Evolutionary conservation across 2,888 invertebrate species (phyloP), one percentile per base, ranked within the genome.

Genomic region (Arge pagana): DNA sequence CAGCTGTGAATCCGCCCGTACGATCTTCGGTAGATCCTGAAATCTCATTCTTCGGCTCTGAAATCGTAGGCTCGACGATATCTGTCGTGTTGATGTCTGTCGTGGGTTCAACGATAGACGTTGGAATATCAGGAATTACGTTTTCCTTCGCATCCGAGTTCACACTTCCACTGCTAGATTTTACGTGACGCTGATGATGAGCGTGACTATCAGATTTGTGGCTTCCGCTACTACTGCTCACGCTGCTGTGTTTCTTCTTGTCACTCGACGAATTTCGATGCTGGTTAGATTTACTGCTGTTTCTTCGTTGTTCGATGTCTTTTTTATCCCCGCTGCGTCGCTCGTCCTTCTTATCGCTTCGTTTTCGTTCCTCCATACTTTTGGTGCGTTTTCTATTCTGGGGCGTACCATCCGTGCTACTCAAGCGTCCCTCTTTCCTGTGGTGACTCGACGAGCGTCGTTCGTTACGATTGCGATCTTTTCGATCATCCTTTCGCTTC

Each of bases 401-500:
- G 18, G 24, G 40, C 7, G 24, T 33, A 11, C 15, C 6, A 37
- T 13, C n/a, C 21, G 7, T 31, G n/a, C n/a, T n/a, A n/a, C n/a
- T n/a, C n/a, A n/a, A n/a, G n/a, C n/a, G n/a, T n/a, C n/a, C 13
- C 3, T 11, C 33, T n/a, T 67, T 67, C 48, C 61, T 66, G 36
- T 65, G 65, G 13, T 53, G 56, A 19, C 56, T 55, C 6, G 67
- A 61, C 10, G 57, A 52, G n/a, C 62, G 63, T 30, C 67, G 59
- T n/a, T n/a, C n/a, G 3, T 56, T 11, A 19, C 61, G 65, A 50
- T 65, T 64, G 5, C 68, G 62, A 52, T 50, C 64, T 36, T 70
- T 70, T n/a, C 61, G 63, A 1, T 71, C 65, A 1, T 72, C 71
- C 33, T 72, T 73, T 4, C 66, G 65, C 41, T 51, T 51, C 18